Base-by-base conservation (phyloP, 2,888 invertebrate genomes). In the Lapara coniferarum region DNA sequence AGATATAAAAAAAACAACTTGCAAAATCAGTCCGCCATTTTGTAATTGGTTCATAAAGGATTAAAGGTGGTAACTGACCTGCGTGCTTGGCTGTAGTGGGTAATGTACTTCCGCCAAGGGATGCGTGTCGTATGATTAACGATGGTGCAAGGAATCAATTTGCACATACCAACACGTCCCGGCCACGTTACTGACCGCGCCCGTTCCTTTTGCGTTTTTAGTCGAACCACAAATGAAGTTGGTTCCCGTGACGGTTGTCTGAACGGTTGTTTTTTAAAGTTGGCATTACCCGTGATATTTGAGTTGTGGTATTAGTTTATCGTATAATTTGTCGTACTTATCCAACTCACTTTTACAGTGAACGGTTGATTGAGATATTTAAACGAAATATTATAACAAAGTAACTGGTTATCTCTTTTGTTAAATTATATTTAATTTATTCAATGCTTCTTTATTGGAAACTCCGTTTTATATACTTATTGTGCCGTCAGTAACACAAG, bases 91-190 rank as follows among this genome's bases (percentile, higher is more conserved):
- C n/a, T 37, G 56, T 30, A 56, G 55, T 55, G 16, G 8, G 46
- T 53, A 66, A 10, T 51, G 49, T 53, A 68, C 57, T 10, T 63
- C 63, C 63, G 63, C 13, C 63, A 46, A 5, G 19, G 63, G 63
- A 63, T 63, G 67, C 66, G 66, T 52, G 56, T 55, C 44, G 51
- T 69, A 70, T 74, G 72, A 74, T 73, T 74, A 72, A 73, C 70
- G 72, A 72, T 37, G 30, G 59, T 57, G 71, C 66, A 70, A 71
- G 70, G 71, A 74, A 76, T 74, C 74, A 73, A 74, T 76, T 76
- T 72, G 69, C 72, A 68, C 73, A 70, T 71, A 74, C 72, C 74
- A 71, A 70, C 37, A 71, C 71, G 70, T 71, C 71, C 67, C 67
- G 67, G 66, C 70, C 67, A 13, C 13, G 63, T 16, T 49, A 49